Evolutionary conservation across 2,113 vertebrate species (phyloP), one percentile per base, ranked within the genome.

Genomic region (Tretioscincus oriximinensis): DNA sequence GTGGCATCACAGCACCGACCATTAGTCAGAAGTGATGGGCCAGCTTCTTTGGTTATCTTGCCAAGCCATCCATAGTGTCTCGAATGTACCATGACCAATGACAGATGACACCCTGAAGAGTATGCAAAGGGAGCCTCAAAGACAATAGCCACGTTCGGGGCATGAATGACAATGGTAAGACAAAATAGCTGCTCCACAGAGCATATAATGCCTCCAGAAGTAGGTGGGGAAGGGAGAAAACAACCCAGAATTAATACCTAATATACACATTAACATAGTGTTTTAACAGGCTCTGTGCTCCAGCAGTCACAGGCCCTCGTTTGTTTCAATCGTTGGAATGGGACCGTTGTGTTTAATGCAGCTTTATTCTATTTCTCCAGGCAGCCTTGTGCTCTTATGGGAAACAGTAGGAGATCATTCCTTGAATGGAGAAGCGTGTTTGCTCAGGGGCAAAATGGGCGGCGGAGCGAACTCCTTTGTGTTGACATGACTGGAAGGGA

Each of bases 401-500:
- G 93, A 95, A 95, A 95, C 95, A 95, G 95, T 94, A 87, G 95
- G 96, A 90, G 83, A 90, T 90, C 82, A 92, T 86, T 93, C 90
- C 87, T 92, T 80, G 90, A 91, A 91, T 92, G 94, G 90, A 89
- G 85, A 94, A 93, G 89, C 90, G 86, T 87, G 88, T 94, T 94
- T 92, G 95, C 95, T 96, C 91, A 92, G 90, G 78, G 95, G 95
- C 95, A 93, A 94, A 96, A 92, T 89, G 89, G 68, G 86, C 90
- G 91, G 75, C 84, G 87, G 92, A 93, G 90, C 93, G 93, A 95
- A 90, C 88, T 86, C 90, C 87, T 95, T 94, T 93, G 92, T 93
- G 93, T 93, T 91, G 87, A 88, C 87, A 87, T 92, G 92, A 95
- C 94, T 90, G 92, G 92, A 93, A 89, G 91, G 91, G 91, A 89